Conservation (phyloP, 1,140 invertebrate genomes). For the Muscidifurax raptorellus region DNA sequence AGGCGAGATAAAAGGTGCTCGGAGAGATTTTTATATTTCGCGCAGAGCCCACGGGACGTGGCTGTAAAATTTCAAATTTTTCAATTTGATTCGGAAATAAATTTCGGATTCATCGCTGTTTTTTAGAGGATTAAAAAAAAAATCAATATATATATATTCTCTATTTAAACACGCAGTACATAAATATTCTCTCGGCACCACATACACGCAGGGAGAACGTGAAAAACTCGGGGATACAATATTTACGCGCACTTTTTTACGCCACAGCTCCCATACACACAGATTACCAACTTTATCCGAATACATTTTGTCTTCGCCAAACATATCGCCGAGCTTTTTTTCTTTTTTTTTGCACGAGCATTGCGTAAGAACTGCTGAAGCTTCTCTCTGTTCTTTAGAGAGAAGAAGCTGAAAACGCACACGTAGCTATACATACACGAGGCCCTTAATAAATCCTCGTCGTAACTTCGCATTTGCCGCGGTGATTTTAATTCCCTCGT, state of each 20-base stretch:
- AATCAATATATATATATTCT: too few species aligned
- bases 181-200: background rate
- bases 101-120: background rate
- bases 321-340: background rate
- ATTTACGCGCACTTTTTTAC: background rate
- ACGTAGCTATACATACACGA: slow-evolving; percentile 43
- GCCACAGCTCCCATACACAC: background rate
- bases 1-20: background rate
- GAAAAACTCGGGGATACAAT: background rate
- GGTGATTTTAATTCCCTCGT: slow-evolving; percentile 69
- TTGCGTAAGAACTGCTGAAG: background rate
- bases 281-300: background rate
- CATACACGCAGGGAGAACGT: too few species aligned
- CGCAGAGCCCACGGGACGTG: too few species aligned
- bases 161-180: background rate
- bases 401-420: background rate
- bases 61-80: background rate
- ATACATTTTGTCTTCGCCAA: background rate
- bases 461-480: slow-evolving; percentile 68
- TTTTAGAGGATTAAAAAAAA: background rate
- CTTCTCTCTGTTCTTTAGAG: background rate
- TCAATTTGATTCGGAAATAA: background rate
- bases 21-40: background rate
- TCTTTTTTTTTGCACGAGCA: background rate
- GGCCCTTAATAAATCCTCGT: slow-evolving; percentile 68